A percentile compares a stretch with the other conserved stretches of the same genome.
phyloP scores from a whole-genome alignment of 1,140 invertebrate species.

The Branchinecta lynchi region DNA sequence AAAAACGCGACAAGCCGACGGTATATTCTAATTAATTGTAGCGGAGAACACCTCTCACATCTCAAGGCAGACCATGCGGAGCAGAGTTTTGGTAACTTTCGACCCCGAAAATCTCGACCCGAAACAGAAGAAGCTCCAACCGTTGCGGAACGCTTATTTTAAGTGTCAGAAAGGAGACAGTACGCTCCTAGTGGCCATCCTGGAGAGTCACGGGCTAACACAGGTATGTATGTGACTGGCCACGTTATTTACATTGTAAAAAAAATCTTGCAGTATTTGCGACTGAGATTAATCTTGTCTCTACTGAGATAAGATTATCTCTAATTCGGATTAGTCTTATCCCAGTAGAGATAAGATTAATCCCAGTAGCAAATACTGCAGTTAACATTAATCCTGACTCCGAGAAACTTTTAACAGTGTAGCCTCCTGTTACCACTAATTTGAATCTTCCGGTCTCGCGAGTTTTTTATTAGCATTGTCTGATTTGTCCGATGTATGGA shows the following conservation, averaged over 20 bases:
- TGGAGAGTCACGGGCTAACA: background rate
- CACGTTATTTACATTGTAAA: background rate
- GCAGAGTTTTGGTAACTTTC: background rate
- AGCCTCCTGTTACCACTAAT: background rate
- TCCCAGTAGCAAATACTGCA: no score
- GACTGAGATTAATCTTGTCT: background rate
- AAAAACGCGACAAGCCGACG: no score
- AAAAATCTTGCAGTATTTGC: background rate
- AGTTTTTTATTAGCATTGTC: background rate
- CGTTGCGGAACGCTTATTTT: background rate
- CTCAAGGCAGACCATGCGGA: background rate
- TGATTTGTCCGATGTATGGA: background rate
- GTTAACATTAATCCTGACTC: no score
- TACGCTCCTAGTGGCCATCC: background rate
- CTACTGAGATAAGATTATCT: no score
- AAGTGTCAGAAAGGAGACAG: background rate
- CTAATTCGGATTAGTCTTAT: no score
- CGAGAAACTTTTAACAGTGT: no score
- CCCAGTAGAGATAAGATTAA: no score
- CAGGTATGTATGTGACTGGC: background rate
- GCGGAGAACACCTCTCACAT: no score
- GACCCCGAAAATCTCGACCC: background rate
- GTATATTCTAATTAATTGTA: no score
- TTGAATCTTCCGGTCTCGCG: background rate
- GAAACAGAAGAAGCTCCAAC: background rate